These are phyloP conservation scores for Pediacus dermestoides DNA, from an alignment of 2,888 invertebrate genomes.

Conservation along the genomic window DNA sequence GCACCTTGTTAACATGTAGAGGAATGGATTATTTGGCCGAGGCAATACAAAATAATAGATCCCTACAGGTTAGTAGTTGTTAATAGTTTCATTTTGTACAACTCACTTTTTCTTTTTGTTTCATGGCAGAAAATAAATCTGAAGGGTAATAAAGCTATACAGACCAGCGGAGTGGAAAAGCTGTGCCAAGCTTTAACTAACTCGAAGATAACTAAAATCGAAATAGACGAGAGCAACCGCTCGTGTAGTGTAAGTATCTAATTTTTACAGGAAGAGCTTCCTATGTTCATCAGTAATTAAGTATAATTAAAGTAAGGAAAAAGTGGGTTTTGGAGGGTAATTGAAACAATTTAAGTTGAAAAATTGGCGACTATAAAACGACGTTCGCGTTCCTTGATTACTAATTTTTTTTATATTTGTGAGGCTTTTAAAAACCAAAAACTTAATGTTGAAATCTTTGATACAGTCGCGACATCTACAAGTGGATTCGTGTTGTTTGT, in stretches of 20 bases:
- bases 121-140: conserved; percentile 43
- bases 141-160: conserved; percentile 46
- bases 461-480: no score
- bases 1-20: conserved; percentile 43
- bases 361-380: no score
- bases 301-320: neutral
- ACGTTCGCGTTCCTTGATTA: no score
- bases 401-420: no score
- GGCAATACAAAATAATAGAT: conserved; percentile 39
- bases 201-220: conserved; percentile 42
- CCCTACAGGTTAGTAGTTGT: conserved; percentile 38
- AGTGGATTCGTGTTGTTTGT: no score
- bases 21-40: conserved; percentile 38
- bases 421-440: no score
- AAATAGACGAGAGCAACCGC: conserved; percentile 43
- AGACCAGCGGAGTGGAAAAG: conserved; percentile 39
- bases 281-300: no score
- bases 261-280: no score
- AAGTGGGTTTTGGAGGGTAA: neutral
- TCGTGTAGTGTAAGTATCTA: conserved; percentile 41
- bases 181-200: conserved; percentile 42
- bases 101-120: conserved; percentile 13
- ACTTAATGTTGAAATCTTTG: no score
- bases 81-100: conserved; percentile 1
- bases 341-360: no score